Conservation (phyloP, 2,888 invertebrate genomes). For the Drosophila buzzatii region DNA sequence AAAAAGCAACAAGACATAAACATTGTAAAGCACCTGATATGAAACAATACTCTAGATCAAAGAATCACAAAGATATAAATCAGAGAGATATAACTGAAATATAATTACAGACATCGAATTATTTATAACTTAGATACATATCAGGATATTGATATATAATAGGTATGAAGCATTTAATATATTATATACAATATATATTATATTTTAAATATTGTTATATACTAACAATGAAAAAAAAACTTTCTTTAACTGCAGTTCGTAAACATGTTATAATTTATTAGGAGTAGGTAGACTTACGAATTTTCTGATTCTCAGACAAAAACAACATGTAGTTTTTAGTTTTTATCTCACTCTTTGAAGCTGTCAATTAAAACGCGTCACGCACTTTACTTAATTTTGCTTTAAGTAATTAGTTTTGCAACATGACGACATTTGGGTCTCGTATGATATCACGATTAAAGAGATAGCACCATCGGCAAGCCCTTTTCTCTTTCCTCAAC, state of each 20-base stretch:
- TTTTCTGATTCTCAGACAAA: not conserved
- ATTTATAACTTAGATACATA: too few species aligned
- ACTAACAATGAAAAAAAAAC: not conserved
- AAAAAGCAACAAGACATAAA: not conserved
- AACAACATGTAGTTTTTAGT: constrained; percentile 4
- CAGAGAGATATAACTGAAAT: too few species aligned
- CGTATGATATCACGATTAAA: constrained; percentile 43
- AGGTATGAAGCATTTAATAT: too few species aligned
- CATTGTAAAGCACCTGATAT: not conserved
- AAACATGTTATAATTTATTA: not conserved
- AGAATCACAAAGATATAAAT: not conserved
- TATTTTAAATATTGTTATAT: not conserved
- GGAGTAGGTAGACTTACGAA: not conserved
- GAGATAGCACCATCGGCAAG: constrained; percentile 40
- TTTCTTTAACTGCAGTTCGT: not conserved
- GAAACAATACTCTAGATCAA: not conserved
- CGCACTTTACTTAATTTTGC: constrained; percentile 38
- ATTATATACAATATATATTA: not conserved
- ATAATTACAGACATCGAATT: too few species aligned
- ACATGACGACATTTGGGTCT: constrained; percentile 33
- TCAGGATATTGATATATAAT: not conserved
- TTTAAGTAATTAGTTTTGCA: constrained; percentile 65
- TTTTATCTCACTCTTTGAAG: constrained; percentile 22
- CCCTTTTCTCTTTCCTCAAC: constrained; percentile 56
- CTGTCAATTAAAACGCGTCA: constrained; percentile 50